Percentiles rank a stretch among this genome's conserved stretches.
Evolutionary conservation across 2,888 invertebrate genomes (phyloP).

Genomic region (Dicroscelio sp.): DNA sequence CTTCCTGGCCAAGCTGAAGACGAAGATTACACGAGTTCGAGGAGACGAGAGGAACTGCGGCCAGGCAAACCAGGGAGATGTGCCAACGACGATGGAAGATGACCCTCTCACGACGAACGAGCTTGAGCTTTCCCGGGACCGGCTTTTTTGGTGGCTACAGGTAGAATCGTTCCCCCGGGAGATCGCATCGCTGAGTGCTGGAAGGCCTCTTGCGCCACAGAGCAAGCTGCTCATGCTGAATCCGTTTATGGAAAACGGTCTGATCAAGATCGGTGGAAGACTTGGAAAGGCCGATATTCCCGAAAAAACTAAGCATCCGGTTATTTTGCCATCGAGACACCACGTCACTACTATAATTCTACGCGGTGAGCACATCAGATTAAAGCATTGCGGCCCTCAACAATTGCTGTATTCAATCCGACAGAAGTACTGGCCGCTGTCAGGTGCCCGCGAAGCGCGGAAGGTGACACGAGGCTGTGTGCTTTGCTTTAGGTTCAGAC

Average conservation of each 20-base stretch:
- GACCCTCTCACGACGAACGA: not conserved
- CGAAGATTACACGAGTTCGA: not conserved
- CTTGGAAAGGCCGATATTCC: not conserved
- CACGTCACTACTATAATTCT: not conserved
- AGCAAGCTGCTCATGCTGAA: not conserved
- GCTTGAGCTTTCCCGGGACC: not conserved
- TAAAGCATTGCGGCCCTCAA: not conserved
- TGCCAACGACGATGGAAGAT: too few species aligned
- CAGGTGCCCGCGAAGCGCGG: slow-evolving; percentile 39
- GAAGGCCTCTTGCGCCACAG: not conserved
- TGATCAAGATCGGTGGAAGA: slow-evolving; percentile 14
- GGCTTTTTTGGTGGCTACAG: not conserved
- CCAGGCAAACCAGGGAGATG: not conserved
- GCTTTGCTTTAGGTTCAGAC: slow-evolving; percentile 57
- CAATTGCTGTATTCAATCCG: slow-evolving; percentile 19
- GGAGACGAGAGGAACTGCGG: too few species aligned
- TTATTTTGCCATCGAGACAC: not conserved
- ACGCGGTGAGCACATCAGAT: not conserved
- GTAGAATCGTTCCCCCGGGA: not conserved
- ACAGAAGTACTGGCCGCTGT: slow-evolving; percentile 6
- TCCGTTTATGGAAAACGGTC: not conserved
- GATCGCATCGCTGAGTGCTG: not conserved
- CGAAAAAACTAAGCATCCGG: not conserved
- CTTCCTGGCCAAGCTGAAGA: not conserved
- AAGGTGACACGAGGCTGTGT: slow-evolving; percentile 53